These are phyloP conservation scores for Harpegnathos saltator DNA, from an alignment of 1,140 invertebrate species.

Conservation along the genomic window DNA sequence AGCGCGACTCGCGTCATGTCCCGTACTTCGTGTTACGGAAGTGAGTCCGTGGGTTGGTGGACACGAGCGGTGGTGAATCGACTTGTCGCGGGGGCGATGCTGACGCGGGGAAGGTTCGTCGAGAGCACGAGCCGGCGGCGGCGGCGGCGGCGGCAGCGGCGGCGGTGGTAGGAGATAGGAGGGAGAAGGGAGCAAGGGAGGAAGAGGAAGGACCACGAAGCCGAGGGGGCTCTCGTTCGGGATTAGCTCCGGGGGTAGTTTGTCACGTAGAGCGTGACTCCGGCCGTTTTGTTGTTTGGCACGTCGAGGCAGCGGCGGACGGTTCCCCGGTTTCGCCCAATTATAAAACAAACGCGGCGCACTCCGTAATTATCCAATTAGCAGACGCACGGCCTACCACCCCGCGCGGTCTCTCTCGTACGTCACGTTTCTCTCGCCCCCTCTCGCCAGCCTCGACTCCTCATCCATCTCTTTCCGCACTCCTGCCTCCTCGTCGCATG, in stretches of 20 bases:
- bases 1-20: not conserved
- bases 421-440: slow-evolving; percentile 1
- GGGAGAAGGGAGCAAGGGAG: too few relatives aligned
- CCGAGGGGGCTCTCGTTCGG: slow-evolving; percentile 63
- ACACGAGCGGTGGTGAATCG: slow-evolving; percentile 36
- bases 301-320: slow-evolving; percentile 80
- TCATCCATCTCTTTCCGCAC: slow-evolving; percentile 34
- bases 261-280: slow-evolving; percentile 86
- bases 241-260: slow-evolving; percentile 85
- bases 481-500: slow-evolving; percentile 41
- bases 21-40: not conserved
- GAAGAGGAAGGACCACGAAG: slow-evolving; percentile 57
- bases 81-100: slow-evolving; percentile 3
- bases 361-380: slow-evolving; percentile 86
- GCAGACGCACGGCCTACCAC: slow-evolving; percentile 77
- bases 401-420: slow-evolving; percentile 25
- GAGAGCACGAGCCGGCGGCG: not conserved
- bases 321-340: slow-evolving; percentile 82
- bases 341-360: slow-evolving; percentile 85
- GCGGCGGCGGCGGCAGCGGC: too few relatives aligned
- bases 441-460: too few relatives aligned
- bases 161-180: too few relatives aligned
- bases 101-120: not conserved
- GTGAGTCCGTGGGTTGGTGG: not conserved
- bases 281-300: slow-evolving; percentile 85